Evolutionary conservation across 1,140 invertebrate genomes (phyloP).

Genomic region (Magallana ariakensis): DNA sequence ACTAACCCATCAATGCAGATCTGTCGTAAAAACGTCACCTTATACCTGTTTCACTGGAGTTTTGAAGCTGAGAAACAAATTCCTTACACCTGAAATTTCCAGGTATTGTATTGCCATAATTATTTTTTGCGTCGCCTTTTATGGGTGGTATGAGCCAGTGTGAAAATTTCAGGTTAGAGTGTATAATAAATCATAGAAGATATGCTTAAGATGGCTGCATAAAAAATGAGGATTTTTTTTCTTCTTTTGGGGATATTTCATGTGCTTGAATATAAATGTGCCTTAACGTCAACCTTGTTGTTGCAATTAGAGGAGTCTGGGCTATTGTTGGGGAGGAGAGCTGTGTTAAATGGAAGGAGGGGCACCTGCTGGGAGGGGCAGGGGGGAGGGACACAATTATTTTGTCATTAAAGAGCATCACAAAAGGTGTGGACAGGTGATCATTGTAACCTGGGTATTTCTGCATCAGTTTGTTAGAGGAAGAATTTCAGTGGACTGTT

Average conservation of each 20-base stretch:
- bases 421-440: constrained; percentile 16
- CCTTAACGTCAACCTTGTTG: background rate
- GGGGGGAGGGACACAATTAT: constrained; percentile 20
- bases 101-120: constrained; percentile 18
- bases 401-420: constrained; percentile 27
- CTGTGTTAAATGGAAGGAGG: background rate
- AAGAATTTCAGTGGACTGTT: too few species aligned
- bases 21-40: background rate
- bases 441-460: background rate
- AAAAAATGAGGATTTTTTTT: background rate
- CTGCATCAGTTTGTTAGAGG: too few species aligned
- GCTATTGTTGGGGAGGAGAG: background rate
- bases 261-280: constrained; percentile 14
- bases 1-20: background rate
- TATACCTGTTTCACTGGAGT: background rate
- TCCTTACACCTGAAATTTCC: constrained; percentile 11
- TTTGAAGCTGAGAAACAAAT: background rate
- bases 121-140: background rate
- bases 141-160: background rate
- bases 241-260: background rate
- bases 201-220: background rate
- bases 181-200: constrained; percentile 4
- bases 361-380: constrained; percentile 20
- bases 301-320: background rate
- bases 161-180: constrained; percentile 22